Evolutionary conservation across 1,140 invertebrate genomes (phyloP).

Genomic region (Belonocnema kinseyi): DNA sequence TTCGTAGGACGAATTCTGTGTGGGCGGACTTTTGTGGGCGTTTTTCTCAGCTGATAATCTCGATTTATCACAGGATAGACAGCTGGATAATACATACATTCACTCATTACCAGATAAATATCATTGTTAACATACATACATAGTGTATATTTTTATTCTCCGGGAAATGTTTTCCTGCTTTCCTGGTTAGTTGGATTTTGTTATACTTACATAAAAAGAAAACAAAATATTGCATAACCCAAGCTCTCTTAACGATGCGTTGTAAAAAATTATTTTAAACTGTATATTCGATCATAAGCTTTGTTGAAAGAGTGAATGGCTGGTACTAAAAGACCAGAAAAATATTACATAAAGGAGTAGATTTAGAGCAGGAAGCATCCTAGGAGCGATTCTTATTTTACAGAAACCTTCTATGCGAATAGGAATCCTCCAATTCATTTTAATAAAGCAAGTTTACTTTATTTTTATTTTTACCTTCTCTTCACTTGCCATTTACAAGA

Average conservation of each 20-base stretch:
- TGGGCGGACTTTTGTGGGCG: conserved; percentile 27
- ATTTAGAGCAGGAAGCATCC: neutral
- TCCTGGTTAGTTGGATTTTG: no score
- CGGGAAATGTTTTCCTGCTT: no score
- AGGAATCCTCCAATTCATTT: conserved; percentile 14
- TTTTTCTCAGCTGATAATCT: conserved; percentile 19
- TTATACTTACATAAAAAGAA: no score
- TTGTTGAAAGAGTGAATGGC: neutral
- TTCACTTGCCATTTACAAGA: neutral
- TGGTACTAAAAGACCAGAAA: neutral
- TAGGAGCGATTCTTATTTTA: neutral
- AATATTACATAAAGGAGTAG: neutral
- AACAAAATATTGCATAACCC: no score
- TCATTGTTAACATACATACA: no score
- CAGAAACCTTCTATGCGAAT: neutral
- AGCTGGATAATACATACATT: neutral
- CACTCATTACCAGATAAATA: no score
- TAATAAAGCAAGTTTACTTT: conserved; percentile 14
- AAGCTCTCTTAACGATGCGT: no score
- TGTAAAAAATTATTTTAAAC: no score
- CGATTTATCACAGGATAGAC: neutral
- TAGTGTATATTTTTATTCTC: no score
- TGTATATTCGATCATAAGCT: no score
- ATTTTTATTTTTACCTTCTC: conserved; percentile 10
- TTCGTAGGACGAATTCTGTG: neutral